phyloP scores from a whole-genome alignment of 2,113 vertebrate species.

The Riparia riparia region DNA sequence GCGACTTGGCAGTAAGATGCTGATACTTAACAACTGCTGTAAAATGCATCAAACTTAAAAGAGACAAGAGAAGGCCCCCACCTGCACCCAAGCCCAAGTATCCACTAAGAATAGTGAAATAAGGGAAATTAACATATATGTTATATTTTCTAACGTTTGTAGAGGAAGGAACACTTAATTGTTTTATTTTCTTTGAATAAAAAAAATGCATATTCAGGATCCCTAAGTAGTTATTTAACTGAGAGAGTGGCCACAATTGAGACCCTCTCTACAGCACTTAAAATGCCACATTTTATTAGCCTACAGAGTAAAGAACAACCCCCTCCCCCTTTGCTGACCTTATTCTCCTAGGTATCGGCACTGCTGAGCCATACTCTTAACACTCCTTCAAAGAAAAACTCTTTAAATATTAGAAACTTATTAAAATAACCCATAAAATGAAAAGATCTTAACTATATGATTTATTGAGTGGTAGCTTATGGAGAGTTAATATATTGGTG shows the following conservation, averaged over 20 bases:
- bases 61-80: neutral
- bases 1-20: neutral
- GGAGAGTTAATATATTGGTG: neutral
- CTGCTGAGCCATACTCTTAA: neutral
- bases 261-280: constrained; percentile 3
- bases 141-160: neutral
- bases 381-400: neutral
- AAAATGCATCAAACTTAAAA: neutral
- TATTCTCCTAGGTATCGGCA: neutral
- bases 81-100: neutral
- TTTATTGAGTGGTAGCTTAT: neutral
- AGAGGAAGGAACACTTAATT: neutral
- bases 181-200: neutral
- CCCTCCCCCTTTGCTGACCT: neutral
- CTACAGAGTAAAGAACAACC: neutral
- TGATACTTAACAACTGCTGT: neutral
- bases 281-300: constrained; percentile 52
- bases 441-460: neutral
- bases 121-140: neutral
- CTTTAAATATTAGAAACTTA: neutral
- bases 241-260: neutral
- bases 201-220: neutral
- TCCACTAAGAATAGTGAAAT: neutral
- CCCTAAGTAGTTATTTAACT: neutral
- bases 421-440: neutral